Conservation (phyloP, 2,113 vertebrate genomes). For the Eretmodus cyanostictus region DNA sequence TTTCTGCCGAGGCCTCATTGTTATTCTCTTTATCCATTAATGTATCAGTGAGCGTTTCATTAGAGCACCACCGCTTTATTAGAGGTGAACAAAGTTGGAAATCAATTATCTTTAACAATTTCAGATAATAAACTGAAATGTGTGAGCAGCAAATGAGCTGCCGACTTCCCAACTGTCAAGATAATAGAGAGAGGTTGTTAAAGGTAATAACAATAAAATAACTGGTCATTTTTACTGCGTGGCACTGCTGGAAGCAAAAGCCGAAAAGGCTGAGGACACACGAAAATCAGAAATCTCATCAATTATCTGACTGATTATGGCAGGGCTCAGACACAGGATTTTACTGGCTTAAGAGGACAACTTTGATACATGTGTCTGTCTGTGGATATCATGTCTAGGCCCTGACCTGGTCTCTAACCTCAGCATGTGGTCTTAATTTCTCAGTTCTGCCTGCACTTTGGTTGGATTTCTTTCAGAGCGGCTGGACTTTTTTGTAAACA, state of each 20-base stretch:
- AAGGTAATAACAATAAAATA: not conserved
- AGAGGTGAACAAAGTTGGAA: not conserved
- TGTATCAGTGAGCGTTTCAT: not conserved
- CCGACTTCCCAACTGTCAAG: not conserved
- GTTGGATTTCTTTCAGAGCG: not conserved
- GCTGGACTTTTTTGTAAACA: not conserved
- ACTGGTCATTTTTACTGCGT: not conserved
- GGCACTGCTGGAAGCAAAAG: not conserved
- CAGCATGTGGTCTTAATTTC: not conserved
- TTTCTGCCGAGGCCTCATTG: not conserved
- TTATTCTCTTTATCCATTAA: not conserved
- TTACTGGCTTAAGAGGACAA: not conserved
- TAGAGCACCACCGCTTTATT: not conserved
- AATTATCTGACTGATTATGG: not conserved
- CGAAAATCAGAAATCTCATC: not conserved
- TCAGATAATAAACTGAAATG: not conserved
- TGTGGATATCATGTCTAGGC: not conserved
- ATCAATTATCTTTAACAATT: not conserved
- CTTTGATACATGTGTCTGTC: not conserved
- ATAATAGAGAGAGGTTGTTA: not conserved
- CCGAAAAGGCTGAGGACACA: not conserved
- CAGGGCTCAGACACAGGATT: not conserved
- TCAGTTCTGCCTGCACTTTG: not conserved
- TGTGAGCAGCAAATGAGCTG: not conserved
- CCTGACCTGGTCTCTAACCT: not conserved